These are phyloP conservation scores for Podarcis raffonei DNA, from an alignment of 2,113 vertebrate genomes.

Conservation along the genomic window DNA sequence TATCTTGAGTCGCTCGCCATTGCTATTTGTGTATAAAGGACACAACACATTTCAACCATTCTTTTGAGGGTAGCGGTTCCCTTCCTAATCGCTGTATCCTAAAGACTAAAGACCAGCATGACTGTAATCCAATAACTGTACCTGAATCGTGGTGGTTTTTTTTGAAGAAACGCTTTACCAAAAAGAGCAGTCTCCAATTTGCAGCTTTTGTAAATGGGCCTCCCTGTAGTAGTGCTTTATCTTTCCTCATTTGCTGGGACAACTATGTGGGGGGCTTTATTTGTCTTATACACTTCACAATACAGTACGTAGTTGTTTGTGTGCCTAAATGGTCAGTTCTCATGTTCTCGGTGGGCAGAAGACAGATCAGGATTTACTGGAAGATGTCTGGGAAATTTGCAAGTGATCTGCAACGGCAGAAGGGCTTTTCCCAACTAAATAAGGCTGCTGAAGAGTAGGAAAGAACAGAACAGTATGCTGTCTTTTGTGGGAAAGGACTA, in stretches of 20 bases:
- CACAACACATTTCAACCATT: neutral
- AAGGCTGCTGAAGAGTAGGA: too few species aligned
- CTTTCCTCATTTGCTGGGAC: neutral
- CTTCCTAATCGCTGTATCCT: neutral
- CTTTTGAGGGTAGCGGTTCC: neutral
- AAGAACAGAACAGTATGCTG: too few species aligned
- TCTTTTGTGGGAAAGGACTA: too few species aligned
- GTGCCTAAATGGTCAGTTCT: neutral
- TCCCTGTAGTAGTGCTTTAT: neutral
- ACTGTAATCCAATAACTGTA: neutral
- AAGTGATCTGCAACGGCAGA: too few species aligned
- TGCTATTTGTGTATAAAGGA: too few species aligned
- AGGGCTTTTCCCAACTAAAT: too few species aligned
- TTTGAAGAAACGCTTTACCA: neutral
- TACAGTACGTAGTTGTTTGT: neutral
- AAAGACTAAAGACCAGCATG: slow-evolving; percentile 6
- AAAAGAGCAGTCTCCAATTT: neutral
- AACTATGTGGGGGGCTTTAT: neutral
- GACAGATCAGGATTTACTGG: too few species aligned
- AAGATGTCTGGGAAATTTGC: too few species aligned
- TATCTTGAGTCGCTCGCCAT: neutral
- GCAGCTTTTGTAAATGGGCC: neutral
- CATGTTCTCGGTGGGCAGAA: neutral
- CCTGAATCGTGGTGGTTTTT: neutral
- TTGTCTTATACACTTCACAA: neutral